A percentile compares a stretch with the other conserved stretches of the same genome.
Conservation (phyloP, 2,797 vertebrate genomes). For the Cephalopachus bancanus region DNA sequence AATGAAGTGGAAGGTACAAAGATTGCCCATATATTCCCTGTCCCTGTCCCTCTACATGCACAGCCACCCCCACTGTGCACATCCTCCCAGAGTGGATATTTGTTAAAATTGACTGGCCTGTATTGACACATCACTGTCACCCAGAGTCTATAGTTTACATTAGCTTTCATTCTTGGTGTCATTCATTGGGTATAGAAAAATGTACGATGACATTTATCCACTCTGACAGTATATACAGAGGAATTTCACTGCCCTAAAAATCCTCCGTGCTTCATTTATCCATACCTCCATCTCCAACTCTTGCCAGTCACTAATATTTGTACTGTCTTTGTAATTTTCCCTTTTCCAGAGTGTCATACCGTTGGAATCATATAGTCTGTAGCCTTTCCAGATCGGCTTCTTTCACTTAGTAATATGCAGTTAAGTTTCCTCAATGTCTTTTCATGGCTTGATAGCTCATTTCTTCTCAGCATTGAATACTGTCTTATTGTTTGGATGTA, state of each 20-base stretch:
- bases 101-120: background rate
- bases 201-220: background rate
- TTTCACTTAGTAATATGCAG: background rate
- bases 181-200: background rate
- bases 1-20: background rate
- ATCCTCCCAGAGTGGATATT: rapidly evolving
- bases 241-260: background rate
- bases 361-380: background rate
- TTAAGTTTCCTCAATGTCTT: background rate
- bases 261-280: background rate
- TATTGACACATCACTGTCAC: background rate
- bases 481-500: background rate
- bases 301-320: background rate
- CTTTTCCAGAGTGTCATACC: background rate
- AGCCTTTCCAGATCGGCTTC: background rate
- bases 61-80: background rate
- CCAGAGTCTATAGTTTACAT: background rate
- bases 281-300: background rate
- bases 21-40: background rate
- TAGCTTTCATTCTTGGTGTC: background rate
- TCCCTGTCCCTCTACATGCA: too few relatives aligned
- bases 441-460: background rate
- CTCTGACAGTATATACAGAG: background rate
- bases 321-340: background rate
- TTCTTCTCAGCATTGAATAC: background rate